Conservation (phyloP, 1,140 invertebrate genomes). For the Scaptomyza graminum region DNA sequence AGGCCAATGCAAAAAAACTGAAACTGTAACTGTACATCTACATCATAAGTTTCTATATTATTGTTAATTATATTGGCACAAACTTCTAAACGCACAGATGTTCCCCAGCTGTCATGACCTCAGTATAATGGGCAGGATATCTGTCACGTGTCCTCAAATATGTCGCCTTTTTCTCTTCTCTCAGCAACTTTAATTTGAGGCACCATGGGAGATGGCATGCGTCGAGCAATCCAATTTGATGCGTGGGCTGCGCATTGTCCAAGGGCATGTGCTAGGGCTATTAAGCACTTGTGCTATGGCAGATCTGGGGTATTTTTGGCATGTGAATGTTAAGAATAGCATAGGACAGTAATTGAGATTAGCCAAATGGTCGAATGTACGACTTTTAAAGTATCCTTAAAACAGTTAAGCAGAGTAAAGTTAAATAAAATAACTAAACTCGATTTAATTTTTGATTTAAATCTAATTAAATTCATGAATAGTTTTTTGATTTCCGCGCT, state of each 20-base stretch:
- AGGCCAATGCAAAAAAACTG: constrained; percentile 68
- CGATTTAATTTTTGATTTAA: background rate
- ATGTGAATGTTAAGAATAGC: constrained; percentile 36
- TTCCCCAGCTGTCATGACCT: constrained; percentile 1
- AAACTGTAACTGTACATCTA: constrained; percentile 61
- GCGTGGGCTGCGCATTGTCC: constrained; percentile 31
- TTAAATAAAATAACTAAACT: too few relatives aligned
- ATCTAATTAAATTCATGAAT: too few relatives aligned
- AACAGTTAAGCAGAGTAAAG: background rate
- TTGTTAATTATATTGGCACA: constrained; percentile 54
- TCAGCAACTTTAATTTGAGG: constrained; percentile 45
- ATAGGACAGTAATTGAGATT: background rate
- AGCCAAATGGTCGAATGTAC: background rate
- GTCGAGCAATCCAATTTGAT: constrained; percentile 9
- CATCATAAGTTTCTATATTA: constrained; percentile 39
- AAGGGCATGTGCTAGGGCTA: constrained; percentile 53
- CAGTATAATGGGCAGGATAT: background rate
- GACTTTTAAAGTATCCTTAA: background rate
- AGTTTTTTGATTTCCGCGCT: too few relatives aligned
- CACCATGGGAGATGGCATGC: constrained; percentile 63
- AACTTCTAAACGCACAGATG: constrained; percentile 15
- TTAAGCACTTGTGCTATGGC: constrained; percentile 59
- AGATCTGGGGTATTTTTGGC: constrained; percentile 64
- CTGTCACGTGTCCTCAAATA: constrained; percentile 65
- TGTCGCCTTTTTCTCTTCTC: background rate